Conservation (phyloP, 53 echinoderm and acorn worm species). For the Paracentrotus lividus region DNA sequence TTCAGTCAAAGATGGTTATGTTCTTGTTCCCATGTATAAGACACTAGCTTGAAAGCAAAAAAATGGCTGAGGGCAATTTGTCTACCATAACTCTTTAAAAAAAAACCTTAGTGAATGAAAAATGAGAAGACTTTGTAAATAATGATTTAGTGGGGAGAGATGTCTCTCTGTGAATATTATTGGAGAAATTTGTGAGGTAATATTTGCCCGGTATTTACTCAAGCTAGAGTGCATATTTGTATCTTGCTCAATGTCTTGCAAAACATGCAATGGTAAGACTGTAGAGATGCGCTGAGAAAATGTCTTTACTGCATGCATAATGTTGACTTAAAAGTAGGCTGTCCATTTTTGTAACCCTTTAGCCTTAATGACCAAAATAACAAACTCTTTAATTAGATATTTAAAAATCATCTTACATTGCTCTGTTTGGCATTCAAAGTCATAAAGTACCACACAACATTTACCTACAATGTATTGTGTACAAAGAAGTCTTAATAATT, state of each 20-base stretch:
- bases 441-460: too few relatives aligned
- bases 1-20: neutral
- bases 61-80: too few relatives aligned
- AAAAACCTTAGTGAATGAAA: too few relatives aligned
- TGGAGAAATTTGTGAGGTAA: constrained; percentile 30
- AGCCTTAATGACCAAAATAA: too few relatives aligned
- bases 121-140: constrained; percentile 28
- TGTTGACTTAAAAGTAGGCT: neutral
- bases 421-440: too few relatives aligned
- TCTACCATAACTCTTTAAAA: too few relatives aligned
- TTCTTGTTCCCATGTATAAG: neutral
- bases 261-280: neutral
- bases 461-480: too few relatives aligned
- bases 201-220: constrained; percentile 47
- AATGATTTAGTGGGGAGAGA: neutral
- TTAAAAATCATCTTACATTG: too few relatives aligned
- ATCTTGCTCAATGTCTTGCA: constrained; percentile 16
- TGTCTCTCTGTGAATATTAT: constrained; percentile 21
- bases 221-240: constrained; percentile 43
- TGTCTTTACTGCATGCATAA: constrained; percentile 8
- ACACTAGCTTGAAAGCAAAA: too few relatives aligned
- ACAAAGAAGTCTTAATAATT: too few relatives aligned
- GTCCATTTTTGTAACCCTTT: too few relatives aligned
- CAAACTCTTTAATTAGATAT: too few relatives aligned
- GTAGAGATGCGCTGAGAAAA: neutral